These are phyloP conservation scores for Hafferia zeledoni DNA, from an alignment of 2,797 vertebrate genomes.

Conservation along the genomic window DNA sequence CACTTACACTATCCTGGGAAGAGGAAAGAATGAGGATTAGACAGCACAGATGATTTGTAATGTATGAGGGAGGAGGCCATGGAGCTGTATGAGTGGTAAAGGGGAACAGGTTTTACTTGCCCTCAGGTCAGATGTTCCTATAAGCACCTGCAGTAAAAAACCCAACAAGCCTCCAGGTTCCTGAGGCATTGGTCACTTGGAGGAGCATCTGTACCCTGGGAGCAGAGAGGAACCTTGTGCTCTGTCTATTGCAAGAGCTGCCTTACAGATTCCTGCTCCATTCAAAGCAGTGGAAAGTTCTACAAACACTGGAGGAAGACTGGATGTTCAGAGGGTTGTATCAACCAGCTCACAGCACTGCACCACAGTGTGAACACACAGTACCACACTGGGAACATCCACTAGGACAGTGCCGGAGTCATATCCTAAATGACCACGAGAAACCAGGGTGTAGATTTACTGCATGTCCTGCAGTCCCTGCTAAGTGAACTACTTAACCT, in stretches of 20 bases:
- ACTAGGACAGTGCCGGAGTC: not conserved
- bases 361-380: not conserved
- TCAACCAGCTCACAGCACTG: not conserved
- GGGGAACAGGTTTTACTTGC: constrained; percentile 62
- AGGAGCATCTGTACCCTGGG: not conserved
- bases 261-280: not conserved
- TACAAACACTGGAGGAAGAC: not conserved
- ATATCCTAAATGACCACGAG: not conserved
- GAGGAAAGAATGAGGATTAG: not conserved
- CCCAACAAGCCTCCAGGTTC: constrained; percentile 21
- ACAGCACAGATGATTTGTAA: not conserved
- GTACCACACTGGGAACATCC: not conserved
- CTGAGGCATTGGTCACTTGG: constrained; percentile 16
- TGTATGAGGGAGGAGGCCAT: not conserved
- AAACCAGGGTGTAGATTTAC: not conserved
- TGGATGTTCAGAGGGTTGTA: not conserved
- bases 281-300: not conserved
- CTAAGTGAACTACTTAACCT: not conserved
- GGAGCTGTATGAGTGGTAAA: not conserved
- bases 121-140: constrained; percentile 33
- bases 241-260: not conserved
- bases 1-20: constrained; percentile 16
- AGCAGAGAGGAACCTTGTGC: not conserved
- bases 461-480: not conserved
- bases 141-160: constrained; percentile 48